Base-by-base conservation (phyloP, 2,113 vertebrate species). In the Sylvilagus bachmani region DNA sequence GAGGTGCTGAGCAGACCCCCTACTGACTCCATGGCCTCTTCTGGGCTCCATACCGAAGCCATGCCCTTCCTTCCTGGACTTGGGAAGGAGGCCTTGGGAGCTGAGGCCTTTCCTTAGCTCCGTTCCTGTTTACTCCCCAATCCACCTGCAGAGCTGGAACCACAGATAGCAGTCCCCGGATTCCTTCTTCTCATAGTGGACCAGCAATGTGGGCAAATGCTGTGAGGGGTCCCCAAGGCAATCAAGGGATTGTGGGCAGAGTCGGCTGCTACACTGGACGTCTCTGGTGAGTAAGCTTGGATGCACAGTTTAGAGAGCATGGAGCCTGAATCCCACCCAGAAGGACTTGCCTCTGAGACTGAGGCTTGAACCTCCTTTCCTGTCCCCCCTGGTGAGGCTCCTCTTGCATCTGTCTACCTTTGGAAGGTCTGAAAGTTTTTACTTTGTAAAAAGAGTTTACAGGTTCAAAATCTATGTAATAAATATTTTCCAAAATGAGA, bases 21-120 rank as follows among this genome's bases (percentile, higher is more conserved):
- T 17, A 0, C 13, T 10, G 33, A 49, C 69, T 61, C 66, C 71
- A 1, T 0, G 2, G 24, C 6, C 70, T 62, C 61, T 10, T 0
- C 67, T 86, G 11, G 6, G 2, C 7, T 62, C 25, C 6, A 0
- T 10, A 0, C 27, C 29, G 71, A 62, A 75, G 27, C 10, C 6
- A 29, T 19, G 62, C 5, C 58, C 24, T 31, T 69, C 53, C 91
- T 71, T 90, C 3, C 12, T 13, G 70, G 86, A 17, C 53, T n/a
- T n/a, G n/a, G n/a, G n/a, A n/a, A n/a, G n/a, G n/a, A n/a, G n/a
- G n/a, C n/a, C n/a, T n/a, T n/a, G n/a, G n/a, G n/a, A n/a, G n/a
- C n/a, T n/a, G n/a, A n/a, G n/a, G n/a, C n/a, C n/a, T n/a, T n/a
- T n/a, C n/a, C n/a, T n/a, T n/a, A n/a, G n/a, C n/a, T n/a, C n/a